phyloP scores from a whole-genome alignment of 2,113 vertebrate genomes.

The Morone saxatilis region DNA sequence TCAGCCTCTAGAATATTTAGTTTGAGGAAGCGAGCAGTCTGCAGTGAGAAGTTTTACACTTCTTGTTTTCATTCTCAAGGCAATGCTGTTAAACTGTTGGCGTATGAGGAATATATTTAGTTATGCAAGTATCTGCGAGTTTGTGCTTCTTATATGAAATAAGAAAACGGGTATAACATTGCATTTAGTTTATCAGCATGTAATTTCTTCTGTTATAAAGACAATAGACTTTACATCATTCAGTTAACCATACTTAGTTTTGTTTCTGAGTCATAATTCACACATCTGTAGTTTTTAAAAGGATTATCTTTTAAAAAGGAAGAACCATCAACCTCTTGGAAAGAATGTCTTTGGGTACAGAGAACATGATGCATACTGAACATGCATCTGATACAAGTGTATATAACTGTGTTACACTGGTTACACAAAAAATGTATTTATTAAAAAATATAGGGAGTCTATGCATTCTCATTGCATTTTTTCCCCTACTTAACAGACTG shows the following conservation, averaged over 20 bases:
- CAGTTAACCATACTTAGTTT: background rate
- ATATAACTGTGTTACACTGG: constrained; percentile 33
- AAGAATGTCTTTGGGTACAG: background rate
- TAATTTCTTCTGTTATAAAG: background rate
- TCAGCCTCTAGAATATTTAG: background rate
- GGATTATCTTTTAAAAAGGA: background rate
- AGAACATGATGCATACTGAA: constrained; percentile 36
- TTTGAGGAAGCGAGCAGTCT: background rate
- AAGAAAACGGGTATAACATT: background rate
- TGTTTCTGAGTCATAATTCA: background rate
- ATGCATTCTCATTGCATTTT: constrained; percentile 86
- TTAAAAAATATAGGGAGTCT: constrained; percentile 92
- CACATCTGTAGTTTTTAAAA: background rate
- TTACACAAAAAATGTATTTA: constrained; percentile 86
- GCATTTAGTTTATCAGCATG: background rate
- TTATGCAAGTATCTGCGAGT: background rate
- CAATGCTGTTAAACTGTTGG: background rate
- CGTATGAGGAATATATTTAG: background rate
- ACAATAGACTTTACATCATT: background rate
- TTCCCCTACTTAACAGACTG: constrained; percentile 78
- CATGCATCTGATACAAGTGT: constrained; percentile 10
- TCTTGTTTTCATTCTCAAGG: constrained; percentile 11
- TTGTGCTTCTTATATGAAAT: background rate
- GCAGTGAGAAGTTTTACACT: background rate
- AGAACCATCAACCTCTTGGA: background rate